A percentile compares a stretch with the other conserved stretches of the same genome.
Conservation (phyloP, 2,113 vertebrate species). For the Sebastes fasciatus region DNA sequence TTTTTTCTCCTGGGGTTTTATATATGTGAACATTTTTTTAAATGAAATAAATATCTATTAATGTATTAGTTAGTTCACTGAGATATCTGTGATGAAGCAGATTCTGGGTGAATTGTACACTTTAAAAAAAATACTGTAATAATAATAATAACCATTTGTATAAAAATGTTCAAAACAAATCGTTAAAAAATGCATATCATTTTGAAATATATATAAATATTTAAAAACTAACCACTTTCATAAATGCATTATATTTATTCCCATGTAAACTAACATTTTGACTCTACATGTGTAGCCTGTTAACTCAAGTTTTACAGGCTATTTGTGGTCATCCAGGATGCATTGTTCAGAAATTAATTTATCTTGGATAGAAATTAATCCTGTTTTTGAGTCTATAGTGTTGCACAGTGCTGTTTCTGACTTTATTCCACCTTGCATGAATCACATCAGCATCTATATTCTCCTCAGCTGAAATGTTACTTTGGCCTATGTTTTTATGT, state of each 20-base stretch:
- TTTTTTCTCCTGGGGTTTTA: no score
- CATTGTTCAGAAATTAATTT: neutral
- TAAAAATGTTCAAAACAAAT: neutral
- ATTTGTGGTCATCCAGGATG: neutral
- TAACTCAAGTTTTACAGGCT: neutral
- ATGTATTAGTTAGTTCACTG: no score
- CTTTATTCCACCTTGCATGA: neutral
- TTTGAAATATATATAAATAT: neutral
- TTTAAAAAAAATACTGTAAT: neutral
- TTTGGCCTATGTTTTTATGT: no score
- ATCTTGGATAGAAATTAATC: neutral
- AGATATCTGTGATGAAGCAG: neutral
- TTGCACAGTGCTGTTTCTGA: neutral
- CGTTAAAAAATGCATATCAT: no score
- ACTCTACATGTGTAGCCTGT: neutral
- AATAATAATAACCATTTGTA: neutral
- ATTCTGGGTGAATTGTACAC: neutral
- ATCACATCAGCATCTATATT: neutral
- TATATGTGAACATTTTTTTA: no score
- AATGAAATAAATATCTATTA: no score
- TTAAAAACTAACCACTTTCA: neutral
- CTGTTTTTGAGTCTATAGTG: neutral
- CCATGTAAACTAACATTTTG: no score
- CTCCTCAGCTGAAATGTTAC: neutral
- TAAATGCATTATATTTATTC: neutral